Evolutionary conservation across 1,140 invertebrate genomes (phyloP), one percentile per base, ranked within the genome.

Genomic region (Varroa destructor): DNA sequence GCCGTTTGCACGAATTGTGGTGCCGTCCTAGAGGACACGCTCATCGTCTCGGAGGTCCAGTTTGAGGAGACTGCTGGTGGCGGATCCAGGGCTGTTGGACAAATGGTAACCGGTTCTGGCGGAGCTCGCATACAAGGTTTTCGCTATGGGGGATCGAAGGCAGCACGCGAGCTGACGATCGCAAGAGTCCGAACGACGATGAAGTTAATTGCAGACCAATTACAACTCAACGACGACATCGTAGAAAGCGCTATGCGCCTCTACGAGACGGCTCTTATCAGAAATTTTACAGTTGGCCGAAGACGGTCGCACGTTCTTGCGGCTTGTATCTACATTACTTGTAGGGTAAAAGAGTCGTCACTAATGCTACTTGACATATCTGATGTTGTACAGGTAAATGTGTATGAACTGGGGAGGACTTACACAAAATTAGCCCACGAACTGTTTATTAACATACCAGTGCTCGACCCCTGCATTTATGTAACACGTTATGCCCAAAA

Each of bases 281-380:
- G 87, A 74, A 86, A 93, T 77, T 81, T 98, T 37, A 98, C 94
- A 0, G 85, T 91, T 77, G 96, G 96, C 51, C 82, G 95, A 42
- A 91, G 88, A 74, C 87, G 89, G 75, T 85, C 85, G n/a, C 89
- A 93, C 76, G 93, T 98, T 73, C 87, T 95, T 79, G 94, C 94
- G 72, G 93, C 96, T 57, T 99, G 95, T 83, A 86, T 99, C 6
- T 99, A 99, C 77, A 91, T 99, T 75, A 95, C 93, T 1, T 98
- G 95, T 77, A 83, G 96, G 73, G 90, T 89, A 37, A 93, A 97
- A 81, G 88, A 87, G 72, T 97, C 93, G 73, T 86, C 90, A 74
- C 93, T 90, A 91, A 90, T 96, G 80, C 82, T 98, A n/a, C 89
- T 99, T 75, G 96, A 99, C 80, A 94, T 98, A 56, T 96, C 93